Evolutionary conservation across 2,113 vertebrate genomes (phyloP).

Genomic region (Pseudopipra pipra): DNA sequence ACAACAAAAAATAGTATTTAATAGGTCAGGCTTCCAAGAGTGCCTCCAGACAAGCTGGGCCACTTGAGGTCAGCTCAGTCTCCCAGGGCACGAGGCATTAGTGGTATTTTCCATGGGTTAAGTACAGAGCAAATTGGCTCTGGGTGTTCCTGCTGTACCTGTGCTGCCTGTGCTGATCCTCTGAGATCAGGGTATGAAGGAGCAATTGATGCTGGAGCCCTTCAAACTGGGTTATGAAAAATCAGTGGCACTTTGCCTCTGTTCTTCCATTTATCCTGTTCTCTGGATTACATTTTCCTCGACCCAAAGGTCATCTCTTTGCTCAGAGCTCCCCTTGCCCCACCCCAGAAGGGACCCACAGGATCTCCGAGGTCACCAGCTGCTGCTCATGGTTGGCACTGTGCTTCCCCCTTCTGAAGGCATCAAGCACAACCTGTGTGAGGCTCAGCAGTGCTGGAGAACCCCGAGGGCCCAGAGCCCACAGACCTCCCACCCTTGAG

Average conservation of each 20-base stretch:
- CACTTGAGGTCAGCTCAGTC: slow-evolving; percentile 66
- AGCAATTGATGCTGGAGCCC: not conserved
- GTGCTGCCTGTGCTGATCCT: slow-evolving; percentile 59
- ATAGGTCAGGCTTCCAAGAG: slow-evolving; percentile 70
- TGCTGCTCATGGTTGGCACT: not conserved
- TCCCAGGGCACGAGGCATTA: slow-evolving; percentile 59
- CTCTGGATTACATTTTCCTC: slow-evolving; percentile 5
- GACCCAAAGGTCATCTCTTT: not conserved
- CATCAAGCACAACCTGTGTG: accelerated
- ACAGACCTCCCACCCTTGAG: not conserved
- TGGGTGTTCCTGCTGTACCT: slow-evolving; percentile 65
- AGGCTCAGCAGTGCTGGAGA: not conserved
- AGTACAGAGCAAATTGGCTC: slow-evolving; percentile 65
- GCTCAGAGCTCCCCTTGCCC: not conserved
- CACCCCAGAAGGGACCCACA: not conserved
- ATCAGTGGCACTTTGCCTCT: not conserved
- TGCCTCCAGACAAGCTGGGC: slow-evolving; percentile 64
- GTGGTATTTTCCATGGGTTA: slow-evolving; percentile 74
- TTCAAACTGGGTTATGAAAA: not conserved
- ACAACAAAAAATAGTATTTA: slow-evolving; percentile 43
- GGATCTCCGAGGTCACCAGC: not conserved
- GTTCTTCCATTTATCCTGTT: not conserved
- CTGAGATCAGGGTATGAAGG: slow-evolving; percentile 66
- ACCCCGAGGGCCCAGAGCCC: not conserved
- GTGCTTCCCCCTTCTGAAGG: not conserved